phyloP scores from a whole-genome alignment of 2,113 vertebrate species.

The Varanus salvator region DNA sequence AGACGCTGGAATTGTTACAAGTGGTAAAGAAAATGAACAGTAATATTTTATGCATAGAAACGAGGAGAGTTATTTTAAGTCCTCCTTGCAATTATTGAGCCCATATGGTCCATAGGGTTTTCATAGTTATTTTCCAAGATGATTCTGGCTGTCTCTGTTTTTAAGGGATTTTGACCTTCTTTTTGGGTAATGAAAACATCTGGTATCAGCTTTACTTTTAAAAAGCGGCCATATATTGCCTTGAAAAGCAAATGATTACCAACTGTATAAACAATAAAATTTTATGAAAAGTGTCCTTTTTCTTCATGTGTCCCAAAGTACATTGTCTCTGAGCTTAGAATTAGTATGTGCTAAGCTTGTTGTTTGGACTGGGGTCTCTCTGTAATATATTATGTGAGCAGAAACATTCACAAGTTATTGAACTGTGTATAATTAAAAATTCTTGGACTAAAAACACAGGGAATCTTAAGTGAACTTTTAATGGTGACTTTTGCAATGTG shows the following conservation, averaged over 20 bases:
- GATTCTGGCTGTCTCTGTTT: conserved; percentile 59
- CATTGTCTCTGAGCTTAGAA: conserved; percentile 42
- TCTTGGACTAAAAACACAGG: conserved; percentile 4
- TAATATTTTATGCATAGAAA: conserved; percentile 14
- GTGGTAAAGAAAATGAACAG: not conserved
- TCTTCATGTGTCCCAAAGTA: conserved; percentile 41
- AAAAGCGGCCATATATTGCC: conserved; percentile 45
- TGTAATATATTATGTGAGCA: not conserved
- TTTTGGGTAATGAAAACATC: conserved; percentile 61
- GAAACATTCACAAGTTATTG: not conserved
- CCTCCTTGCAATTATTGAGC: conserved; percentile 48
- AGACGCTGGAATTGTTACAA: not conserved
- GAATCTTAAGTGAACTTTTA: conserved; percentile 13
- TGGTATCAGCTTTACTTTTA: conserved; percentile 61
- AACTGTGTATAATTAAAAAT: conserved; percentile 1
- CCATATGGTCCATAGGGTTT: conserved; percentile 56
- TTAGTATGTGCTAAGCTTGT: conserved; percentile 37
- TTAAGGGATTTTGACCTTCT: conserved; percentile 50
- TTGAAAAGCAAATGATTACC: conserved; percentile 68
- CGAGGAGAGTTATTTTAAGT: conserved; percentile 32
- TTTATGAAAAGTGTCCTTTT: conserved; percentile 56
- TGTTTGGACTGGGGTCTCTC: not conserved
- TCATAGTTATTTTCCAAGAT: conserved; percentile 58
- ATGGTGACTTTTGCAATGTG: not conserved
- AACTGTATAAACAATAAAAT: conserved; percentile 73